phyloP scores from a whole-genome alignment of 2,888 invertebrate genomes.

The Athetis lepigone region DNA sequence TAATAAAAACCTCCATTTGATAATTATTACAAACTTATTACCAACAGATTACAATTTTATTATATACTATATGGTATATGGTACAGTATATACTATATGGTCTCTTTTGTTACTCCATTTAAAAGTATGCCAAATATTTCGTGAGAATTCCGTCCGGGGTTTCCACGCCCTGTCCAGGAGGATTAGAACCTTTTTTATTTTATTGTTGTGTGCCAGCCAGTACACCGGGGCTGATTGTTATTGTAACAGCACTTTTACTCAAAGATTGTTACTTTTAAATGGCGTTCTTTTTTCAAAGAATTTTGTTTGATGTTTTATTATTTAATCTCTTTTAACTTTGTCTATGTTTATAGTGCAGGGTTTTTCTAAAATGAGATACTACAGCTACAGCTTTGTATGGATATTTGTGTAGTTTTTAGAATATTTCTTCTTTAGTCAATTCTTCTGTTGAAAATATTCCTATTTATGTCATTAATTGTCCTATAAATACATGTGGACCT shows the following conservation, averaged over 20 bases:
- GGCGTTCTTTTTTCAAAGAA: not conserved
- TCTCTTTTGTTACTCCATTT: slow-evolving; percentile 56
- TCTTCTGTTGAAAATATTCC: too few species aligned
- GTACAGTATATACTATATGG: too few species aligned
- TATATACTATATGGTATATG: too few species aligned
- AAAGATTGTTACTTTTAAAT: slow-evolving; percentile 3
- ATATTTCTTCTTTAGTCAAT: too few species aligned
- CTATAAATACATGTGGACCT: too few species aligned
- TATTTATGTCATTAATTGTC: too few species aligned
- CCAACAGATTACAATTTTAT: too few species aligned
- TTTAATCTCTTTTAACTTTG: not conserved
- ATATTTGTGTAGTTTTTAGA: too few species aligned
- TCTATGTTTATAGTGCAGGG: not conserved
- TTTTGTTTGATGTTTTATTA: not conserved
- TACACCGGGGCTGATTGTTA: slow-evolving; percentile 27
- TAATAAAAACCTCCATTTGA: too few species aligned
- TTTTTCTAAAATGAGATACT: too few species aligned
- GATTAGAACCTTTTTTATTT: slow-evolving; percentile 36
- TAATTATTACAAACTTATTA: too few species aligned
- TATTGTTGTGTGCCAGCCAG: slow-evolving; percentile 22
- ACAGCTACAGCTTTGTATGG: too few species aligned
- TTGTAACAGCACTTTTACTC: slow-evolving; percentile 32
- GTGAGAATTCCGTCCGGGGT: slow-evolving; percentile 64
- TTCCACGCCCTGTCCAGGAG: slow-evolving; percentile 51
- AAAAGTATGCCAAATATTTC: slow-evolving; percentile 62